Conservation (phyloP, 92 coral and sea anemone species). For the Muricea muricata region DNA sequence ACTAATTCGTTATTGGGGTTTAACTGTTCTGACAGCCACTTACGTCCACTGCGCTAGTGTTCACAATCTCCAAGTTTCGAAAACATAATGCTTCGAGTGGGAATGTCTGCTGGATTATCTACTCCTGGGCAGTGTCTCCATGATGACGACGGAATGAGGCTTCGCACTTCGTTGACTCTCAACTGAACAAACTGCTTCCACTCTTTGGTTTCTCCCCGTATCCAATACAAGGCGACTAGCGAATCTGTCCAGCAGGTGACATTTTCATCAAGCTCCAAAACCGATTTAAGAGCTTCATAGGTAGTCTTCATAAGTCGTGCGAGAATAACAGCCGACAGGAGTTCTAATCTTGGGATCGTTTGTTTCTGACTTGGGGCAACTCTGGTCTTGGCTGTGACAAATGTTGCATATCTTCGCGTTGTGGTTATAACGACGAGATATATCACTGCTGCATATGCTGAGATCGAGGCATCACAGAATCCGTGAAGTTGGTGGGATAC, state of each 20-base stretch:
- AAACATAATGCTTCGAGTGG: not conserved
- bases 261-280: not conserved
- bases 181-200: constrained; percentile 1
- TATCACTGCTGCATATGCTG: constrained; percentile 22
- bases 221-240: not conserved
- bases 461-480: constrained; percentile 21
- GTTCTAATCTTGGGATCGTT: constrained; percentile 23
- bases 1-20: not conserved
- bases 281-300: not conserved
- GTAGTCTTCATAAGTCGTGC: constrained; percentile 16
- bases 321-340: constrained; percentile 16
- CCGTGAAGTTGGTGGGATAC: constrained; percentile 25
- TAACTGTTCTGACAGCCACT: constrained; percentile 26
- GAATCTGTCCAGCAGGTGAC: constrained; percentile 8
- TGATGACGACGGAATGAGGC: not conserved
- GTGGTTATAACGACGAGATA: constrained; percentile 8
- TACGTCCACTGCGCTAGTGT: constrained; percentile 5
- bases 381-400: constrained; percentile 15
- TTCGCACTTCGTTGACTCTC: constrained; percentile 5
- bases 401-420: not conserved
- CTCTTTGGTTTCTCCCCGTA: constrained; percentile 8
- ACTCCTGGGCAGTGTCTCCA: constrained; percentile 4
- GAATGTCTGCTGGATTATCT: constrained; percentile 15
- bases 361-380: constrained; percentile 9
- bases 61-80: constrained; percentile 1